phyloP scores from a whole-genome alignment of 1,140 invertebrate genomes.

The Anoplophora glabripennis region DNA sequence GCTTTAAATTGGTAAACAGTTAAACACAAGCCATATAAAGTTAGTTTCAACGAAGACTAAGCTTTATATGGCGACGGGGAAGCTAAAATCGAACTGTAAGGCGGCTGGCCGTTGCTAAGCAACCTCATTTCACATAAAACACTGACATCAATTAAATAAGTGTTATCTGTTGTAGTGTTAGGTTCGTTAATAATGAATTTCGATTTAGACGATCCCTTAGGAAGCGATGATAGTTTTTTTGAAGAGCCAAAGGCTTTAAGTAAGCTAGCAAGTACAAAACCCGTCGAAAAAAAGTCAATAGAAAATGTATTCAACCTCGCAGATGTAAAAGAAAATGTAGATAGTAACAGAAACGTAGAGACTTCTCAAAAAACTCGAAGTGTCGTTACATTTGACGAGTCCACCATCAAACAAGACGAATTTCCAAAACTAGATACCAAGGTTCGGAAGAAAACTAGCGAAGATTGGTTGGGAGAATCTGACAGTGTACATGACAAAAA shows the following conservation, averaged over 20 bases:
- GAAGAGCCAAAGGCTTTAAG: slow-evolving; percentile 44
- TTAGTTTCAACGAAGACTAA: no score
- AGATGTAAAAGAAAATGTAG: slow-evolving; percentile 27
- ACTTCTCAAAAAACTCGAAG: slow-evolving; percentile 8
- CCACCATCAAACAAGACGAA: slow-evolving; percentile 1
- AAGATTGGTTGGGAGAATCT: slow-evolving; percentile 6
- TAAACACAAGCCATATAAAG: no score
- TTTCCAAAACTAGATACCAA: slow-evolving; percentile 1
- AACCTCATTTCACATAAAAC: no score
- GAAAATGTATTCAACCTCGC: slow-evolving; percentile 40
- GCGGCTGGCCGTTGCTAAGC: no score
- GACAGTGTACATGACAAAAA: slow-evolving; percentile 10
- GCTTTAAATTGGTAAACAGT: no score
- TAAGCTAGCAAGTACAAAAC: slow-evolving; percentile 35
- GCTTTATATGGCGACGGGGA: no score
- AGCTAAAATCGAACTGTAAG: no score
- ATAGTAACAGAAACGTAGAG: slow-evolving; percentile 14
- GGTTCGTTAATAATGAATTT: slow-evolving; percentile 27
- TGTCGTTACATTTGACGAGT: slow-evolving; percentile 9
- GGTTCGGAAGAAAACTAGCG: neutral
- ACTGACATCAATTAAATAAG: no score
- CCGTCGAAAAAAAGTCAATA: slow-evolving; percentile 36
- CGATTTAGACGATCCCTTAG: slow-evolving; percentile 35
- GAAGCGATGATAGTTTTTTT: slow-evolving; percentile 55
- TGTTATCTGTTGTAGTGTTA: no score